Evolutionary conservation across 2,797 vertebrate species (phyloP).

Genomic region (Nyctibius grandis): DNA sequence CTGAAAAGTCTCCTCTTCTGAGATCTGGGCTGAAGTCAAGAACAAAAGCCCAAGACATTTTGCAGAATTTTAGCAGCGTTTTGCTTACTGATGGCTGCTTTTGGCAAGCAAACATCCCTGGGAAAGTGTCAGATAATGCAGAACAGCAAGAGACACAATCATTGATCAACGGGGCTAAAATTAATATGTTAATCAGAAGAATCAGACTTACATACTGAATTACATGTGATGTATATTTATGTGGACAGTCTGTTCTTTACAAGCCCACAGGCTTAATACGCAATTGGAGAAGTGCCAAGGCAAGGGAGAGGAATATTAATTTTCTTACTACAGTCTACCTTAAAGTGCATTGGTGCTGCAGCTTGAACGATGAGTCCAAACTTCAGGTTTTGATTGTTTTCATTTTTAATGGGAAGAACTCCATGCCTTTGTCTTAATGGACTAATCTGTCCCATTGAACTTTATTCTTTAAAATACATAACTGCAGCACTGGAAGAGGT

Average conservation of each 20-base stretch:
- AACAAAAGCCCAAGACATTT: not conserved
- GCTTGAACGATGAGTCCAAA: not conserved
- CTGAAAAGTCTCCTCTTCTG: not conserved
- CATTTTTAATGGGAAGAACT: not conserved
- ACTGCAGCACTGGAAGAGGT: not conserved
- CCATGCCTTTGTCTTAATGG: not conserved
- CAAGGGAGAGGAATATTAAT: not conserved
- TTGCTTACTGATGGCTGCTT: not conserved
- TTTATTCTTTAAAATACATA: not conserved
- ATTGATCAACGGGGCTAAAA: not conserved
- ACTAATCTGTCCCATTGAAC: not conserved
- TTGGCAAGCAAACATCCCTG: not conserved
- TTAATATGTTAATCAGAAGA: not conserved
- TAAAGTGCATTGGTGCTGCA: not conserved
- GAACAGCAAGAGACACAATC: not conserved
- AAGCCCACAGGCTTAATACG: not conserved
- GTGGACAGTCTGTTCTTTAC: not conserved
- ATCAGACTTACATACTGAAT: not conserved
- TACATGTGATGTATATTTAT: not conserved
- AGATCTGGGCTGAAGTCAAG: not conserved
- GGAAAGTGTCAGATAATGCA: not conserved
- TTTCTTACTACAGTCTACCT: not conserved
- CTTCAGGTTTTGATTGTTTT: not conserved
- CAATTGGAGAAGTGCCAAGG: not conserved
- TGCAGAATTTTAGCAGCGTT: not conserved